These are phyloP conservation scores for Belonocnema kinseyi DNA, from an alignment of 1,140 invertebrate species.

Conservation along the genomic window DNA sequence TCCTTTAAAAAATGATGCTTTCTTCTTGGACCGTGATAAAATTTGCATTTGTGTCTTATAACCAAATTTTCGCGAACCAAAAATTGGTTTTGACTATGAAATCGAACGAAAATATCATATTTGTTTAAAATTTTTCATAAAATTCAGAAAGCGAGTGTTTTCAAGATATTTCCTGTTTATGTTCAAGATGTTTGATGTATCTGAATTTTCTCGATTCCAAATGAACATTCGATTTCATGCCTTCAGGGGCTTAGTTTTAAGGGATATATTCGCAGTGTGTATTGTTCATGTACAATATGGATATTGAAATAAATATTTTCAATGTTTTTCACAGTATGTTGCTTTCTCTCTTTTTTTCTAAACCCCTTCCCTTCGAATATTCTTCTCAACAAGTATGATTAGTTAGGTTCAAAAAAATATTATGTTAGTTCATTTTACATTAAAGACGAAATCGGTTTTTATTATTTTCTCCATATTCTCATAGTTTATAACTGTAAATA, in stretches of 20 bases:
- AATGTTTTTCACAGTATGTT: slow-evolving; percentile 64
- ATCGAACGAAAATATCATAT: slow-evolving; percentile 23
- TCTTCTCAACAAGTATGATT: neutral
- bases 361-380: neutral
- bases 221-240: slow-evolving; percentile 52
- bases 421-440: neutral
- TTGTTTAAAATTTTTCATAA: neutral
- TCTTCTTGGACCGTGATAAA: slow-evolving; percentile 10
- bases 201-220: slow-evolving; percentile 48
- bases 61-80: neutral
- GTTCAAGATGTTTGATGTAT: slow-evolving; percentile 32
- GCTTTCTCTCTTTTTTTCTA: neutral
- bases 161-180: slow-evolving; percentile 60
- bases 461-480: neutral
- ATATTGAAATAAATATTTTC: slow-evolving; percentile 69
- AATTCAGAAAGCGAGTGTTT: slow-evolving; percentile 39
- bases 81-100: neutral
- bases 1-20: slow-evolving; percentile 8
- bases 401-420: neutral
- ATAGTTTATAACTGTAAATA: slow-evolving; percentile 13
- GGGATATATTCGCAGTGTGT: slow-evolving; percentile 66
- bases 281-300: slow-evolving; percentile 64
- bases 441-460: neutral
- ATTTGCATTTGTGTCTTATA: slow-evolving; percentile 2
- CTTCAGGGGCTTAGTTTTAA: slow-evolving; percentile 62